Percentiles rank a stretch among this genome's conserved stretches.
These are phyloP conservation scores for Euphysa ruthae DNA, from an alignment of 30 jellyfish, hydroid and myxozoan species.

Conservation along the genomic window DNA sequence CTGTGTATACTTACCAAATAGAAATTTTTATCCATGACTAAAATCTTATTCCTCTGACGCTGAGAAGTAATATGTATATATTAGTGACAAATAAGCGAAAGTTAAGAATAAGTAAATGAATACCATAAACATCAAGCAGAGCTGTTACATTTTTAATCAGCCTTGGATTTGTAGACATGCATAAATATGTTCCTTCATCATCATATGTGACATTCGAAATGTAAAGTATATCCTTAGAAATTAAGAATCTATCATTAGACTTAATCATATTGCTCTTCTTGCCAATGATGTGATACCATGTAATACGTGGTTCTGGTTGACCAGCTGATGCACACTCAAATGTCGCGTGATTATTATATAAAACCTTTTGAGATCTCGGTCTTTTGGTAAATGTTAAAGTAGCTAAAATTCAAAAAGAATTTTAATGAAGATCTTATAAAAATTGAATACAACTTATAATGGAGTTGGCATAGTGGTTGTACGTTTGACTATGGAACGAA, in stretches of 20 bases:
- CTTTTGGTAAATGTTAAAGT: background rate
- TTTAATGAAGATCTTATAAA: background rate
- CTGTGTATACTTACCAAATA: too few relatives aligned
- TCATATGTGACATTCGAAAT: slow-evolving; percentile 32
- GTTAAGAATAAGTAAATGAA: too few relatives aligned
- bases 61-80: too few relatives aligned
- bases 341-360: background rate
- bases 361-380: background rate
- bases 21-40: too few relatives aligned
- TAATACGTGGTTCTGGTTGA: background rate
- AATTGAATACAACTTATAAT: too few relatives aligned
- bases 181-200: slow-evolving; percentile 53
- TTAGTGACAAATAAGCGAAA: too few relatives aligned
- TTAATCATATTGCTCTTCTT: background rate
- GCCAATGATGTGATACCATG: background rate
- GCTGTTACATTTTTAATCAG: slow-evolving; percentile 48
- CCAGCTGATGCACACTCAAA: slow-evolving; percentile 14
- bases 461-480: too few relatives aligned
- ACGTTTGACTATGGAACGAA: too few relatives aligned
- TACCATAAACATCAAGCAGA: slow-evolving; percentile 53
- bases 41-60: too few relatives aligned
- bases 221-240: too few relatives aligned
- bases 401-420: background rate
- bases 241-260: background rate
- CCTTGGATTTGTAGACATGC: slow-evolving; percentile 75